These are phyloP conservation scores for Oegoconia quadripuncta DNA, from an alignment of 2,888 invertebrate species.

Conservation along the genomic window DNA sequence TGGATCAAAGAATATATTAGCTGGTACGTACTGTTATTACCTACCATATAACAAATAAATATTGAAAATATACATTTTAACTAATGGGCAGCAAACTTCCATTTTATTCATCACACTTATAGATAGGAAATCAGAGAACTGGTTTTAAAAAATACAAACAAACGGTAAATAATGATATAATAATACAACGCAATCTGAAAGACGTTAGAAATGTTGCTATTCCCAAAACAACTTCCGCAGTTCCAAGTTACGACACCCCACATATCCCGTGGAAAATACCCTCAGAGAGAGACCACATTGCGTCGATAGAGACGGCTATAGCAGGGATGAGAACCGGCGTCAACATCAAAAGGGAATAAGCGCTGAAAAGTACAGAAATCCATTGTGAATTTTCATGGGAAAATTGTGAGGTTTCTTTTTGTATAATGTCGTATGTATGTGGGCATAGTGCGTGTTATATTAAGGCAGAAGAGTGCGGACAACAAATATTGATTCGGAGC, in stretches of 20 bases:
- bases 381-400: slow-evolving; percentile 19
- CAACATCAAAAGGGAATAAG: slow-evolving; percentile 31
- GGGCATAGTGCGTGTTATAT: slow-evolving; percentile 75
- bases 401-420: slow-evolving; percentile 16
- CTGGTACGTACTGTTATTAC: too few relatives aligned
- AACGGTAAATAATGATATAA: neutral
- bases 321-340: slow-evolving; percentile 57
- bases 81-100: too few relatives aligned
- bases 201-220: slow-evolving; percentile 12
- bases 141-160: too few relatives aligned
- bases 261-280: slow-evolving; percentile 62
- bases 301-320: slow-evolving; percentile 64
- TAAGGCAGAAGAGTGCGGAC: slow-evolving; percentile 78
- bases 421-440: slow-evolving; percentile 31
- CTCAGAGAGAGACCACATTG: slow-evolving; percentile 71
- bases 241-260: slow-evolving; percentile 22
- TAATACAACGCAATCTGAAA: neutral
- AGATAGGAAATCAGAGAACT: too few relatives aligned
- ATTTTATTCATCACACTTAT: too few relatives aligned
- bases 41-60: too few relatives aligned
- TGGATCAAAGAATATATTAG: too few relatives aligned
- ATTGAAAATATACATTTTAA: too few relatives aligned
- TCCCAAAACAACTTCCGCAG: slow-evolving; percentile 19
- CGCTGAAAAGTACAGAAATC: slow-evolving; percentile 6
- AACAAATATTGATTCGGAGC: slow-evolving; percentile 79